These are phyloP conservation scores for Chiridota heheva DNA, from an alignment of 35 echinoderm and acorn worm species.

Conservation along the genomic window DNA sequence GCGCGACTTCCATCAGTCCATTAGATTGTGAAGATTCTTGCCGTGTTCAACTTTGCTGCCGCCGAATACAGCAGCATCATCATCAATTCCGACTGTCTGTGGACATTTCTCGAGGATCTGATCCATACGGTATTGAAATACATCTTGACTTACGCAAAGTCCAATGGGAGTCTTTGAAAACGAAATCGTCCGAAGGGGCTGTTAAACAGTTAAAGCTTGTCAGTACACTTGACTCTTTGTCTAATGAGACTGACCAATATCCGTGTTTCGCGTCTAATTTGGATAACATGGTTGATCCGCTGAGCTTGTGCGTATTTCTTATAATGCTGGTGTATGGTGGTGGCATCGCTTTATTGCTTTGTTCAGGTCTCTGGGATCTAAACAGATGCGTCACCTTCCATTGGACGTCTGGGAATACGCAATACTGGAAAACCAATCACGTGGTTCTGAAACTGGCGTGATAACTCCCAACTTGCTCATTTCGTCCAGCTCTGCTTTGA, in stretches of 20 bases:
- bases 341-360: conserved; percentile 18
- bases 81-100: conserved; percentile 53
- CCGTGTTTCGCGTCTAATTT: conserved; percentile 59
- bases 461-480: conserved; percentile 38
- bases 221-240: conserved; percentile 24
- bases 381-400: conserved; percentile 40
- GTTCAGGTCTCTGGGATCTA: conserved; percentile 42
- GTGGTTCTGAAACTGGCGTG: conserved; percentile 33
- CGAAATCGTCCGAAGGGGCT: conserved; percentile 57
- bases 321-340: conserved; percentile 15
- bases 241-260: conserved; percentile 48
- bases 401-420: conserved; percentile 10
- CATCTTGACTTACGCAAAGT: conserved; percentile 26
- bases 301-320: conserved; percentile 47
- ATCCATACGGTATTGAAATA: conserved; percentile 56
- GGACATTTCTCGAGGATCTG: conserved; percentile 50
- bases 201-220: conserved; percentile 79
- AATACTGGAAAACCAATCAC: conserved; percentile 46
- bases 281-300: conserved; percentile 2
- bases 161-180: conserved; percentile 52
- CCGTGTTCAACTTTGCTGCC: conserved; percentile 36
- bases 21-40: conserved; percentile 40
- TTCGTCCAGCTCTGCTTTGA: background rate
- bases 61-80: conserved; percentile 59
- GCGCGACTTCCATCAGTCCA: conserved; percentile 50